These are phyloP conservation scores for Diplodus puntazzo DNA, from an alignment of 2,797 vertebrate genomes.

Conservation along the genomic window DNA sequence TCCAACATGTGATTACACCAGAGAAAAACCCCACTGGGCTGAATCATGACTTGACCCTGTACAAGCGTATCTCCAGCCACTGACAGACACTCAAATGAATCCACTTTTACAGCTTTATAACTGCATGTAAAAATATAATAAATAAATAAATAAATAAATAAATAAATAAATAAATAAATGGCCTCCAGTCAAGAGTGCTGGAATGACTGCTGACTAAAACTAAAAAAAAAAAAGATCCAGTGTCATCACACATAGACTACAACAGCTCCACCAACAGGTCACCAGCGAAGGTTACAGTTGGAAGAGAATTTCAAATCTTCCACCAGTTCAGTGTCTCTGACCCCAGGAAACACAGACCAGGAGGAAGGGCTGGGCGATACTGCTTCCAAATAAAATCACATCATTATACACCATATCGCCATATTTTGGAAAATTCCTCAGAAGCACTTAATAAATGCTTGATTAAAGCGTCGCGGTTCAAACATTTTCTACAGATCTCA, in stretches of 20 bases:
- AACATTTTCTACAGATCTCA: too few relatives aligned
- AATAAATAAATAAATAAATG: background rate
- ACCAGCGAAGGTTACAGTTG: background rate
- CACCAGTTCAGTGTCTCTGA: background rate
- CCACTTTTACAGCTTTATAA: conserved; percentile 41
- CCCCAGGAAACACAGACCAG: too few relatives aligned
- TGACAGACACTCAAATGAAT: conserved; percentile 49
- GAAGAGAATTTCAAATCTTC: background rate
- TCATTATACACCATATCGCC: too few relatives aligned
- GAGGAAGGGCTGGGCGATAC: too few relatives aligned
- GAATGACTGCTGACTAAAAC: background rate
- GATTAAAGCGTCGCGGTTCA: too few relatives aligned
- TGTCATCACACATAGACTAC: conserved; percentile 9
- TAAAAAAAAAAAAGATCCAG: background rate
- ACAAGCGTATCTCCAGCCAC: conserved; percentile 27
- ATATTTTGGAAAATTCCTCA: too few relatives aligned
- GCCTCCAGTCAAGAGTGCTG: conserved; percentile 11
- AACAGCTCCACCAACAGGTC: conserved; percentile 45
- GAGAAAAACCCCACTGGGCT: conserved; percentile 34
- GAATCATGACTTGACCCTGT: conserved; percentile 40
- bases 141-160: background rate
- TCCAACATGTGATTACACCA: conserved; percentile 48
- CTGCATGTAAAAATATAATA: background rate
- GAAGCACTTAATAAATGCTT: too few relatives aligned
- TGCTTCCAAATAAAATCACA: too few relatives aligned